A percentile compares a stretch with the other conserved stretches of the same genome.
Conservation (phyloP, 2,888 invertebrate genomes). For the Eilema griseolum region DNA sequence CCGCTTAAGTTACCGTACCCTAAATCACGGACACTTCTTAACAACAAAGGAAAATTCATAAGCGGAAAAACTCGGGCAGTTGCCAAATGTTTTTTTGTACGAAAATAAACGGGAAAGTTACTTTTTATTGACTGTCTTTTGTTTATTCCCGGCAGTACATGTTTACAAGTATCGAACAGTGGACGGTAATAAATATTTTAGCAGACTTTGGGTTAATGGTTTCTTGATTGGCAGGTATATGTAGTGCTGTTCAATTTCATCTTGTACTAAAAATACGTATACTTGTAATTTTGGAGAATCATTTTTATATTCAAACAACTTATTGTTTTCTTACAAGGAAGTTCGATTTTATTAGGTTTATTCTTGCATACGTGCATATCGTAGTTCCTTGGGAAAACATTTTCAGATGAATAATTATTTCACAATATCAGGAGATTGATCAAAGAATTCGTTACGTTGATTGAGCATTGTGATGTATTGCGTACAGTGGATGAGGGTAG, state of each 20-base stretch:
- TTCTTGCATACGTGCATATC: too few relatives aligned
- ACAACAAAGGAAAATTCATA: slow-evolving; percentile 28
- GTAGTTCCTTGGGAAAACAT: too few relatives aligned
- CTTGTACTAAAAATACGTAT: too few relatives aligned
- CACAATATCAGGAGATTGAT: too few relatives aligned
- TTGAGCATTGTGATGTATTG: too few relatives aligned
- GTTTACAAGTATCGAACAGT: slow-evolving; percentile 35
- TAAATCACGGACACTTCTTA: slow-evolving; percentile 29
- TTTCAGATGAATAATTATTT: too few relatives aligned
- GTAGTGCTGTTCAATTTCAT: background rate
- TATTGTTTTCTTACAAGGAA: too few relatives aligned
- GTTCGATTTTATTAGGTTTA: too few relatives aligned
- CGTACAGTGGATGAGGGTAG: too few relatives aligned
- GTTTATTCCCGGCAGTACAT: slow-evolving; percentile 41
- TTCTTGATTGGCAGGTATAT: background rate
- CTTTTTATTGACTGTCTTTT: slow-evolving; percentile 41
- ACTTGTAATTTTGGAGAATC: too few relatives aligned
- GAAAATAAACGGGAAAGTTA: slow-evolving; percentile 33
- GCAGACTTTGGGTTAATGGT: slow-evolving; percentile 22
- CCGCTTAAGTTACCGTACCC: slow-evolving; percentile 22
- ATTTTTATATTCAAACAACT: too few relatives aligned
- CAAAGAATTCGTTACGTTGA: too few relatives aligned
- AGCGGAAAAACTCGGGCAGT: slow-evolving; percentile 19
- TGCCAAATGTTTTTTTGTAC: slow-evolving; percentile 24
- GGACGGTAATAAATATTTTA: slow-evolving; percentile 19